Evolutionary conservation across 2,888 invertebrate genomes (phyloP).

Genomic region (Luffia ferchaultella): DNA sequence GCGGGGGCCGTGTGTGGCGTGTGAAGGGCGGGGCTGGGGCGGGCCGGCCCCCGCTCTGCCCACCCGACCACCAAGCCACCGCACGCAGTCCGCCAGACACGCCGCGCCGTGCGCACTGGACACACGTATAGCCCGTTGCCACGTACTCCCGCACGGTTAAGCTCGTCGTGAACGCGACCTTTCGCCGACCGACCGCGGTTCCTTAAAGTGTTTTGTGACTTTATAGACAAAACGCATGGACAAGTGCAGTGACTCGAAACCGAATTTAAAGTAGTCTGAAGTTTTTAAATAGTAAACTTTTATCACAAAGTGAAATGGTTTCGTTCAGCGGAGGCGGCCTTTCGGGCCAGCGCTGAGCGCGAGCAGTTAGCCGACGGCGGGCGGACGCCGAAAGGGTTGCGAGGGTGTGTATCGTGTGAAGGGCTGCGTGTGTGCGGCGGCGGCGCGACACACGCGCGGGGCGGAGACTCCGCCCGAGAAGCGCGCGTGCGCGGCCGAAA

Average conservation of each 20-base stretch:
- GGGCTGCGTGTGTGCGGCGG: constrained; percentile 22
- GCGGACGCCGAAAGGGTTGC: constrained; percentile 7
- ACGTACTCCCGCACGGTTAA: neutral
- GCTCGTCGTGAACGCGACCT: neutral
- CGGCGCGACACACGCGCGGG: constrained; percentile 46
- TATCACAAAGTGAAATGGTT: neutral
- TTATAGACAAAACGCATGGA: neutral
- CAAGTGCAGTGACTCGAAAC: neutral
- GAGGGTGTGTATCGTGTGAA: neutral
- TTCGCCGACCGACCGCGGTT: neutral
- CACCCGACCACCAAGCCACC: constrained; percentile 18
- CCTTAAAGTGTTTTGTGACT: neutral
- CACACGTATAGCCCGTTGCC: neutral
- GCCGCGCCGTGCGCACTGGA: neutral
- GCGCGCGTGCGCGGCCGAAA: constrained; percentile 30
- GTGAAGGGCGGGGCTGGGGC: constrained; percentile 44
- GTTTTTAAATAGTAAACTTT: neutral
- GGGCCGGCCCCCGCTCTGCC: constrained; percentile 35
- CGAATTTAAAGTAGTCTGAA: neutral
- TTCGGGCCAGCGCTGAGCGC: neutral
- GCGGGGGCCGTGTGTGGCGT: constrained; percentile 30
- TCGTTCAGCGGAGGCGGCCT: neutral
- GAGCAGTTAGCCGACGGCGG: constrained; percentile 26
- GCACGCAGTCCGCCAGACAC: constrained; percentile 5
- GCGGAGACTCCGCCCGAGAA: constrained; percentile 42